Percentiles rank a stretch among this genome's conserved stretches.
These are phyloP conservation scores for Steatornis caripensis DNA, from an alignment of 2,113 vertebrate species.

Conservation along the genomic window DNA sequence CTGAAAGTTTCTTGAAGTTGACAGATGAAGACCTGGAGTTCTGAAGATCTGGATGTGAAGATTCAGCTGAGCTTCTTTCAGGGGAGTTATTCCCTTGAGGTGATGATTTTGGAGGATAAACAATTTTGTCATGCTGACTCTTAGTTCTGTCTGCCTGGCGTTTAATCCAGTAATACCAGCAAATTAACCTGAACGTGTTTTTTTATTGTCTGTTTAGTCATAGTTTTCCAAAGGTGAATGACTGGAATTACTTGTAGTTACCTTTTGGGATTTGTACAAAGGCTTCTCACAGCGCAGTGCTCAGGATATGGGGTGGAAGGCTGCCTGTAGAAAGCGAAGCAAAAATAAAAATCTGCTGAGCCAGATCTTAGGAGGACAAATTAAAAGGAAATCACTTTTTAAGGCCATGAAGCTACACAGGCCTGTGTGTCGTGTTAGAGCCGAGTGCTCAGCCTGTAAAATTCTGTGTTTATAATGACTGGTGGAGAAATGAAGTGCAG, in stretches of 20 bases:
- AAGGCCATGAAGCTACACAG: neutral
- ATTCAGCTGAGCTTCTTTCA: neutral
- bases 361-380: neutral
- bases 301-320: accelerated
- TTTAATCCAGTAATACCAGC: neutral
- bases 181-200: neutral
- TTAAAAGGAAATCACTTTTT: neutral
- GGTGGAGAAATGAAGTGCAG: neutral
- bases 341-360: neutral
- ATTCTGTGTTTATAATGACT: neutral
- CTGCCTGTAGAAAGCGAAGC: neutral
- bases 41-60: neutral
- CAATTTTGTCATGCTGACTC: neutral
- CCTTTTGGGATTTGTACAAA: neutral
- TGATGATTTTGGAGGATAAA: neutral
- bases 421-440: neutral
- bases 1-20: neutral
- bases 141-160: neutral
- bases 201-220: neutral
- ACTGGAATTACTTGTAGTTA: neutral
- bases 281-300: neutral
- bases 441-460: neutral
- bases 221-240: neutral
- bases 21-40: neutral
- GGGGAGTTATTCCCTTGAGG: neutral